Evolutionary conservation across 2,113 vertebrate species (phyloP).

Genomic region (Thunnus maccoyii): DNA sequence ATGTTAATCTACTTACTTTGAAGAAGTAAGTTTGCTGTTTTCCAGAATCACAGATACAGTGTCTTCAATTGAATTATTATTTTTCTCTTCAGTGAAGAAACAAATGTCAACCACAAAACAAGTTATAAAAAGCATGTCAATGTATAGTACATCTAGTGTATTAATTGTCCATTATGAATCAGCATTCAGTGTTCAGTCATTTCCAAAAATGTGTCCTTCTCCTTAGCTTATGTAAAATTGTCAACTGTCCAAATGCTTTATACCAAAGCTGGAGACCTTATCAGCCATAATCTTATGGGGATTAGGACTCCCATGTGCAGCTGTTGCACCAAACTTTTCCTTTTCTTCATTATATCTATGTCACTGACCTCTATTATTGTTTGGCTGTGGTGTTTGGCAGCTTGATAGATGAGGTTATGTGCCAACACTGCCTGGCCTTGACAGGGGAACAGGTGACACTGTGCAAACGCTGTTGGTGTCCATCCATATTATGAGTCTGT

Average conservation of each 20-base stretch:
- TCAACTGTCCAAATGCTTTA: neutral
- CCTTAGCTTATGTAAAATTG: neutral
- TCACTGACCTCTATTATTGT: conserved; percentile 6
- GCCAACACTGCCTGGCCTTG: conserved; percentile 14
- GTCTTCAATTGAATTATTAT: neutral
- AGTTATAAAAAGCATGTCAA: neutral
- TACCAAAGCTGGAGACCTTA: neutral
- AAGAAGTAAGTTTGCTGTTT: too few relatives aligned
- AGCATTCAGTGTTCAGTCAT: neutral
- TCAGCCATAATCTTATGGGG: neutral
- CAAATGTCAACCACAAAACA: neutral
- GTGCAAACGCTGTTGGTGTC: conserved; percentile 23
- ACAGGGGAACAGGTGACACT: conserved; percentile 28
- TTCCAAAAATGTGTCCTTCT: neutral
- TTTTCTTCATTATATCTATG: neutral
- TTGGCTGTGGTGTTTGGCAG: conserved; percentile 46
- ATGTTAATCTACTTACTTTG: too few relatives aligned
- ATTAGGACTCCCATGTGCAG: neutral
- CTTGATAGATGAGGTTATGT: neutral
- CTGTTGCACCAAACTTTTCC: neutral
- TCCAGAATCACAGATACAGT: neutral
- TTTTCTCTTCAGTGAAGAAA: neutral
- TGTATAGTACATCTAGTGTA: neutral
- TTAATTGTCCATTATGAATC: neutral
- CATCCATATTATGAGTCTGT: conserved; percentile 18